Conservation (phyloP, 2,888 invertebrate species). For the Tolmerus cingulatus region DNA sequence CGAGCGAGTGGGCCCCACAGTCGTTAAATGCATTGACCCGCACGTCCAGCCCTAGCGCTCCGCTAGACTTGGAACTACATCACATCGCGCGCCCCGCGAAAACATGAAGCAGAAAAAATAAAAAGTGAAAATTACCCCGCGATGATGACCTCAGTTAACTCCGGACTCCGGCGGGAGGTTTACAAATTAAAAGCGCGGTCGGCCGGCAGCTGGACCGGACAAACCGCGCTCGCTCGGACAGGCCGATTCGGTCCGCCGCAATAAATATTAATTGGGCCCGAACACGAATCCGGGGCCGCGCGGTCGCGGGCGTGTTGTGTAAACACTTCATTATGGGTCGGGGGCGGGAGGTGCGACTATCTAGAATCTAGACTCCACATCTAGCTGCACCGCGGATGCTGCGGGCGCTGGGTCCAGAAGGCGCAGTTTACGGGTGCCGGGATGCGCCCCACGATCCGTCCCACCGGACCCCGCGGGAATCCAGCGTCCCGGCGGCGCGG, state of each 20-base stretch:
- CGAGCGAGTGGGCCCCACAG: not conserved
- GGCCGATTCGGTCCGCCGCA: not conserved
- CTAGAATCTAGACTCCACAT: not conserved
- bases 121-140: not conserved
- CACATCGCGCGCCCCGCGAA: not conserved
- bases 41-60: not conserved
- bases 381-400: not conserved
- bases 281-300: slow-evolving; percentile 23
- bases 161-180: not conserved
- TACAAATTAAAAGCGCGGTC: not conserved
- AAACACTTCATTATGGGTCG: slow-evolving; percentile 16
- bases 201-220: not conserved
- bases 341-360: not conserved
- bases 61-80: not conserved
- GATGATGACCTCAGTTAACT: not conserved
- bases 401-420: not conserved
- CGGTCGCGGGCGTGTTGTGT: slow-evolving; percentile 13
- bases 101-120: not conserved
- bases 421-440: not conserved
- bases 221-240: not conserved
- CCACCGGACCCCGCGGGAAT: not conserved
- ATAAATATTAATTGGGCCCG: slow-evolving; percentile 35
- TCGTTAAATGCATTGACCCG: not conserved
- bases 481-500: not conserved
- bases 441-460: not conserved